phyloP scores from a whole-genome alignment of 2,888 invertebrate genomes.

The Oasisia sp. region DNA sequence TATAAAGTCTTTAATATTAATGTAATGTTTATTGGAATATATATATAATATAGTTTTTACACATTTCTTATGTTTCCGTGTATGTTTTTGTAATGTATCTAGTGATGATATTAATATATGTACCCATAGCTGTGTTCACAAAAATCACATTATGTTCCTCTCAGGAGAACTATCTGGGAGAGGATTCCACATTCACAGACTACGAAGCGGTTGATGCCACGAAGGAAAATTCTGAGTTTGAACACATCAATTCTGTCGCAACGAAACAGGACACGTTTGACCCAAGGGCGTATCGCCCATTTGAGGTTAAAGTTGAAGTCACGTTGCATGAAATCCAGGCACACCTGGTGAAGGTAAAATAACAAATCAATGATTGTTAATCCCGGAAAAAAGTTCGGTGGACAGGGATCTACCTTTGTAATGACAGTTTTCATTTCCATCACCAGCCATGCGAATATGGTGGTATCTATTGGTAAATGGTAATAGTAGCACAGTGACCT shows the following conservation, averaged over 20 bases:
- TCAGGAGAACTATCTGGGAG: constrained; percentile 95
- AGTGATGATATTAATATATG: background rate
- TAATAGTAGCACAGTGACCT: too few relatives aligned
- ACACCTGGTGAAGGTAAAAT: constrained; percentile 81
- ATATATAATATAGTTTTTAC: too few relatives aligned
- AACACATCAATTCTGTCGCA: background rate
- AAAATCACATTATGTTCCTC: constrained; percentile 39
- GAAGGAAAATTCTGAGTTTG: background rate
- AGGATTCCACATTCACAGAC: constrained; percentile 92
- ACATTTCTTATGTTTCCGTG: too few relatives aligned
- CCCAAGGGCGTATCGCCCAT: constrained; percentile 85
- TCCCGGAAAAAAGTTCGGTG: too few relatives aligned
- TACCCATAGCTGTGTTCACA: background rate
- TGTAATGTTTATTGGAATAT: too few relatives aligned
- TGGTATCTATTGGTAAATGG: too few relatives aligned
- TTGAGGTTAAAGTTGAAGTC: constrained; percentile 91
- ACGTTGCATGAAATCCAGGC: constrained; percentile 96
- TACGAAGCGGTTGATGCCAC: constrained; percentile 68
- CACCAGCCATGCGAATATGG: too few relatives aligned
- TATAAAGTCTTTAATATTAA: too few relatives aligned
- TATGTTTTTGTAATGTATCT: too few relatives aligned
- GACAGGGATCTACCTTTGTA: too few relatives aligned
- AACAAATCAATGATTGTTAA: background rate
- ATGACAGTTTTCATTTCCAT: too few relatives aligned
- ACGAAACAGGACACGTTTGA: constrained; percentile 73